Base-by-base conservation (phyloP, 2,888 invertebrate genomes). In the Polyommatus icarus region DNA sequence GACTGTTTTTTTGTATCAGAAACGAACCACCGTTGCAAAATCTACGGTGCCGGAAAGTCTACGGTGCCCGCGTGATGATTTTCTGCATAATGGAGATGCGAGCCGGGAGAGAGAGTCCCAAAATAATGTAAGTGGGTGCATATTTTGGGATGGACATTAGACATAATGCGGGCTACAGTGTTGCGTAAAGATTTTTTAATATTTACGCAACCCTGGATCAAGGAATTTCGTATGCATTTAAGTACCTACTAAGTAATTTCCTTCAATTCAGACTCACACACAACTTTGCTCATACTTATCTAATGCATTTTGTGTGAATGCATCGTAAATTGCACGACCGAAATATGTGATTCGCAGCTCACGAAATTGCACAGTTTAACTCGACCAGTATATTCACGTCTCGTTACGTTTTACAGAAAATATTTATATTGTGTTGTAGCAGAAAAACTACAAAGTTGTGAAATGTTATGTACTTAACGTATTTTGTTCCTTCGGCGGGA, bases 261-360 rank as follows among this genome's bases (percentile, higher is more conserved):
- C 20, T 20, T 8, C n/a, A 73, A 46, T 61, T 61, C 10, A 61
- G 61, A 20, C 61, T 24, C 67, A 5, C 7, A 67, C 61, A 24
- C 67, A 67, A 67, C 67, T 67, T 29, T 29, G 18, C 29, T 15
- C 67, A 6, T 32, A 29, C 67, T 12, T 15, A 20, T 29, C 24
- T 61, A 61, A 67, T 15, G 20, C 20, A 29, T 67, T 29, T 67
- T 32, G 67, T 67, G 29, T 67, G 67, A 67, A 67, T 67, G 67
- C 67, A 32, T 29, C 29, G 29, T 32, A 67, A 67, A 67, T 67
- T 67, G 67, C 29, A 6, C 67, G 67, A 67, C 61, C 67, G 61
- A 67, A 67, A 67, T 29, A 67, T 67, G 67, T 67, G 67, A 67
- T 32, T 67, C 67, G 29, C 67, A 29, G 67, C 29, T 67, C 67